phyloP scores from a whole-genome alignment of 2,888 invertebrate genomes.

The Chymomyza procnemis region DNA sequence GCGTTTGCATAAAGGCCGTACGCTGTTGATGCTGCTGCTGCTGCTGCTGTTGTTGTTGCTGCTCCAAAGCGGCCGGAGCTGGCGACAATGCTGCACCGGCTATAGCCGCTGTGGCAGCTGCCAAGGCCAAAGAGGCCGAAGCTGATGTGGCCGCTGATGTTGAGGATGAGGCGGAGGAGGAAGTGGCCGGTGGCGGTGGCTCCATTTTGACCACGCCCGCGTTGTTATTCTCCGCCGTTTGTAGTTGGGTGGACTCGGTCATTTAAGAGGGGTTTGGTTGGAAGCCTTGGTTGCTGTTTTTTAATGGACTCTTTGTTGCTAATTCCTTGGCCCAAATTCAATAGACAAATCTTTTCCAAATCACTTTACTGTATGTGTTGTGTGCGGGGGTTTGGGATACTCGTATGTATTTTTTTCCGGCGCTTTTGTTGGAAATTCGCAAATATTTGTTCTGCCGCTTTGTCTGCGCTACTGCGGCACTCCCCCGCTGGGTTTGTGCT shows the following conservation, averaged over 20 bases:
- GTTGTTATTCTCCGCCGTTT: conserved; percentile 79
- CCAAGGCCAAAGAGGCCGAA: conserved; percentile 43
- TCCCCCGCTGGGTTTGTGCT: conserved; percentile 17
- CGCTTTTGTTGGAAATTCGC: conserved; percentile 29
- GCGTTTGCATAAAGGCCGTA: conserved; percentile 40
- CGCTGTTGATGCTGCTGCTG: conserved; percentile 27
- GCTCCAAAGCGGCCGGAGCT: conserved; percentile 19
- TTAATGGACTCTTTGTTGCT: conserved; percentile 65
- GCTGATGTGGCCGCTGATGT: conserved; percentile 40
- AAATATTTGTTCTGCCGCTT: conserved; percentile 59
- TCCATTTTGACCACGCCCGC: conserved; percentile 79
- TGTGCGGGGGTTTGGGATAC: too few species aligned
- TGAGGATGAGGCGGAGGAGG: conserved; percentile 78
- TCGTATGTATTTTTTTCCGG: conserved; percentile 3
- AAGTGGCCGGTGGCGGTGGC: conserved; percentile 79
- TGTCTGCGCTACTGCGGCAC: conserved; percentile 25
- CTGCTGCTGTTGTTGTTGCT: conserved; percentile 7
- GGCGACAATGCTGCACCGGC: conserved; percentile 57
- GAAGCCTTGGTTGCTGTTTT: conserved; percentile 18
- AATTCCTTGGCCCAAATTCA: conserved; percentile 35
- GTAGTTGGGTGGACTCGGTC: conserved; percentile 79
- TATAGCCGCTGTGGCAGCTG: conserved; percentile 36
- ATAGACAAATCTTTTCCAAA: conserved; percentile 1
- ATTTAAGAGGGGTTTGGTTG: conserved; percentile 64
- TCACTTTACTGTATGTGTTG: background rate